These are phyloP conservation scores for Drosophila suzukii DNA, from an alignment of 1,140 invertebrate species.

Conservation along the genomic window DNA sequence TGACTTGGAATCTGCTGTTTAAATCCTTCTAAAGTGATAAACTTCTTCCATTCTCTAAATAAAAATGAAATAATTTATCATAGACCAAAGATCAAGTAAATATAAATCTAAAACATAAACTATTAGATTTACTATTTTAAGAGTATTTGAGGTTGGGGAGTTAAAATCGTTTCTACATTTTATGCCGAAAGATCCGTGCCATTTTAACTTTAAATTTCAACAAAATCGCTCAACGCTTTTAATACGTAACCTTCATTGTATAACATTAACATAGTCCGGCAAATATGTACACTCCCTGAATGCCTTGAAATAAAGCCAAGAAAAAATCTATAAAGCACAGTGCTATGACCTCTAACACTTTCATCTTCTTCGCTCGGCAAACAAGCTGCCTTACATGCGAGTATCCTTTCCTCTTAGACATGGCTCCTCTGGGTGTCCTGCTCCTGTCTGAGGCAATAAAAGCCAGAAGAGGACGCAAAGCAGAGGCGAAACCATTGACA, in stretches of 20 bases:
- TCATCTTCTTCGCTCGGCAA: constrained; percentile 66
- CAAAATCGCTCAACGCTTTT: background rate
- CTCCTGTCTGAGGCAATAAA: constrained; percentile 47
- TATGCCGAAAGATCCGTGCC: no score
- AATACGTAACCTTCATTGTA: background rate
- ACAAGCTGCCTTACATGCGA: constrained; percentile 51
- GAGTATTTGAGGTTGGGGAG: no score
- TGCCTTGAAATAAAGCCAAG: constrained; percentile 19
- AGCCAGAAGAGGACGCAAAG: constrained; percentile 26
- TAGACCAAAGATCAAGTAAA: no score
- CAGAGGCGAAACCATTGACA: constrained; percentile 75
- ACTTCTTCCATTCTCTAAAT: no score
- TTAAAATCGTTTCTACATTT: no score
- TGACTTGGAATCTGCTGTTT: no score
- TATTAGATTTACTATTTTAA: no score
- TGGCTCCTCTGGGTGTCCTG: constrained; percentile 42
- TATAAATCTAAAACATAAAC: no score
- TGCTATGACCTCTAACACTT: constrained; percentile 71
- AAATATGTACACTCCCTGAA: constrained; percentile 8
- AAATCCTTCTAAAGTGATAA: no score
- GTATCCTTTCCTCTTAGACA: constrained; percentile 20
- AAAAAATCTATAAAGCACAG: constrained; percentile 56
- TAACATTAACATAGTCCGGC: background rate
- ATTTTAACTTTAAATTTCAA: background rate
- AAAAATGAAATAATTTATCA: no score